Evolutionary conservation across 2,888 invertebrate genomes (phyloP), one percentile per base, ranked within the genome.

Genomic region (Lasioglossum leucozonium): DNA sequence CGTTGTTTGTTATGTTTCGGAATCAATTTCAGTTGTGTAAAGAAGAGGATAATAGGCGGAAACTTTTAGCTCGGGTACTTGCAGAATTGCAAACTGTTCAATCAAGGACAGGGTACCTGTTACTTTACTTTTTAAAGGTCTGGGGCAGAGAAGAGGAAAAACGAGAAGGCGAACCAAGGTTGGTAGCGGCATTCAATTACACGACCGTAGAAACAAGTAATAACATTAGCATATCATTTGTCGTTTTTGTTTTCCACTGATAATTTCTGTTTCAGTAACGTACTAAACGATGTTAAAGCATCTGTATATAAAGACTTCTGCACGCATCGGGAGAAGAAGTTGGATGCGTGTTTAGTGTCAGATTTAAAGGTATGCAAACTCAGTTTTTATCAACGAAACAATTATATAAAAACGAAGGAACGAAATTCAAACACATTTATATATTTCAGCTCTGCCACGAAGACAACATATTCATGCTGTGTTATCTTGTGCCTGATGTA

Each of bases 401-500:
- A 18, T 62, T 30, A 62, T 26, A 16, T 16, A 62, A 16, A 30
- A 3, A 55, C 4, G 10, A n/a, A 55, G n/a, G 6, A 8, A 30
- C 30, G 30, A 30, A 30, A 62, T 8, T 8, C 30, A 16, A 62
- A 62, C 62, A 16, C 18, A 18, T 18, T 8, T 62, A 62, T 8
- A 30, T 88, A 74, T 94, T 95, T 42, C 93, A 96, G 96, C 96
- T 97, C 87, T 98, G 99, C 94, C 98, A 99, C 95, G 97, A 98
- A 94, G 97, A 97, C 94, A 99, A 99, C 95, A 97, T 98, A 75
- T 96, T 97, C 93, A 96, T 99, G 94, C 97, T 99, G 95, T 97
- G 98, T 93, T 99, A 98, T 97, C 96, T 99, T 91, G 96, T 99
- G 94, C 99, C 99, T 75, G 99, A 99, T 94, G 96, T 99, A 85